Conservation (phyloP, 30 jellyfish, hydroid and myxozoan genomes). For the Nemopilema nomurai region DNA sequence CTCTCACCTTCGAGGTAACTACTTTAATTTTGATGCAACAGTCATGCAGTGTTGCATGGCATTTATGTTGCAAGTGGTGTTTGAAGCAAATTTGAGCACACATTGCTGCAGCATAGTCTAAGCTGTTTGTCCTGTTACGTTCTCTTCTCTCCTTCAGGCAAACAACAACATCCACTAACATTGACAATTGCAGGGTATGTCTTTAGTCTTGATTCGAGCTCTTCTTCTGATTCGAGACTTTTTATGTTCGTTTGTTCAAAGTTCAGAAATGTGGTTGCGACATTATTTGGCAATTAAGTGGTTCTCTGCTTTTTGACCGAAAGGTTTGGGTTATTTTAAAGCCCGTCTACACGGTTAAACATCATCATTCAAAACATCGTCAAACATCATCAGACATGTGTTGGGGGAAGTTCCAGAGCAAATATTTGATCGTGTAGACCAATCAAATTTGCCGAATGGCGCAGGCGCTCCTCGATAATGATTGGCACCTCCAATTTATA, state of each 20-base stretch:
- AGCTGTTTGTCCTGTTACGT: no score
- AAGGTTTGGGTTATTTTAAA: no score
- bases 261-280: neutral
- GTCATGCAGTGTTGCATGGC: no score
- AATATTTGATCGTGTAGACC: neutral
- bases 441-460: neutral
- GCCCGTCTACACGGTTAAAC: neutral
- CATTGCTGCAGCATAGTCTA: neutral
- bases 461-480: neutral
- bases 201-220: no score
- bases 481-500: no score
- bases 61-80: no score
- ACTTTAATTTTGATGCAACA: neutral
- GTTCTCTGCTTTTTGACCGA: neutral
- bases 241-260: neutral
- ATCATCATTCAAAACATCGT: neutral
- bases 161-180: conserved; percentile 4
- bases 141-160: neutral
- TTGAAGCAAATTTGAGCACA: neutral
- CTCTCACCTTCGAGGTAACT: conserved; percentile 68
- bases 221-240: no score
- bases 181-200: conserved; percentile 40
- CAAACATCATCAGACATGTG: neutral
- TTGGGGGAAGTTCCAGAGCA: neutral
- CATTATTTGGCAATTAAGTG: neutral